Evolutionary conservation across 2,797 vertebrate species (phyloP), one percentile per base, ranked within the genome.

Genomic region (Tolypeutes matacus): DNA sequence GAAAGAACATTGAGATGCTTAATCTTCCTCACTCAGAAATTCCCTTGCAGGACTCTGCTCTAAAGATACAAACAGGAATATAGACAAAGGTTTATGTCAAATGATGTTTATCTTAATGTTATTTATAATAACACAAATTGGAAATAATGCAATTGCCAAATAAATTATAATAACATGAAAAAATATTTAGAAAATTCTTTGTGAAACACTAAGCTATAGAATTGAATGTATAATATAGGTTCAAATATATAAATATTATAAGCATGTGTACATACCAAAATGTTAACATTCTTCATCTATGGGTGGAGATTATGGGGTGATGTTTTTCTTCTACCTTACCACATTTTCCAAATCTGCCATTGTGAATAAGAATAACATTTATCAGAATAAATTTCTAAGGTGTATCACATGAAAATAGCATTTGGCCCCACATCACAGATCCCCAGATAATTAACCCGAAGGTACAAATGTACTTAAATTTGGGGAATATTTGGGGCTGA

Each of bases 21-120:
- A 82, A 69, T 64, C 31, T 88, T 83, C 84, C 58, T 88, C 77
- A 75, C 34, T 84, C 82, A 56, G 34, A 64, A 87, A 62, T 95
- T 27, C 20, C 10, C n/a, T 91, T 70, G 42, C 5, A 83, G 69
- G 3, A 25, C 56, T 77, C 36, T 18, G 62, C 72, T 94, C 34
- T 84, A 75, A 75, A 88, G 70, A 91, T 81, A 73, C 73, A 8
- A 76, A 80, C 7, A 91, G 34, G 42, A 49, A 15, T 58, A 90
- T 20, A 20, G 36, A 46, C 36, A 65, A 86, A 88, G 78, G 78
- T 39, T 83, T 81, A 14, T 31, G 69, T 20, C n/a, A n/a, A 89
- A 81, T 83, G 36, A 70, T 65, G 17, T 64, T 85, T 84, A 77
- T 27, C 36, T 78, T 62, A 20, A 77, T 23, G 7, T 58, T 83